Evolutionary conservation across 2,113 vertebrate genomes (phyloP), one percentile per base, ranked within the genome.

Genomic region (Sylvia atricapilla): DNA sequence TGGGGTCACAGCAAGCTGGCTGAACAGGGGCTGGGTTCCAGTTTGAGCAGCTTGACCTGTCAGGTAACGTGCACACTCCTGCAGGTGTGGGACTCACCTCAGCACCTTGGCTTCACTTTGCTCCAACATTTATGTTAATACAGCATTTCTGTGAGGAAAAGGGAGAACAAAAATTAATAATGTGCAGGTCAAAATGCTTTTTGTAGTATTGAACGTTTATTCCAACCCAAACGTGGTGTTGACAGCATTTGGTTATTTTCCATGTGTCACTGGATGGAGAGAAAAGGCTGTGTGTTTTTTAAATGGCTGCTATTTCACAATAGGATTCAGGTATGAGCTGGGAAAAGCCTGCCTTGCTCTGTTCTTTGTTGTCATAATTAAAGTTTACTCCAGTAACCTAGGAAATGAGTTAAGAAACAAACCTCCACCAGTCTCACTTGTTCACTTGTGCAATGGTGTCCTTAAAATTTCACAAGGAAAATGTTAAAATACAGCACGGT

Each of bases 401-500:
- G 69, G 64, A 60, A 86, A 93, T 90, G 60, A 94, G 66, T 87
- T 75, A 79, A 79, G 63, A 88, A 94, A 92, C 56, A 72, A 90
- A 95, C 33, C n/a, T 93, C 41, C 76, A 46, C 49, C 58, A 78
- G 85, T 21, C 66, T 80, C 75, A 39, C 60, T 84, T 56, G 47
- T 59, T 84, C 66, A 68, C 46, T 93, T 90, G 64, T 89, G 83
- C 58, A 60, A 47, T 18, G 41, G 35, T 56, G 64, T 52, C 76
- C 69, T 52, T 59, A 41, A 15, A 70, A 73, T 90, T 79, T 86
- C 80, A 41, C 10, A 5, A 23, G 23, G 43, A 89, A 93, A 84
- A 53, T 8, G 41, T 50, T 82, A 35, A 87, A 91, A 27, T 7
- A 13, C 0, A 0, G 27, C 7, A 10, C 0, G 0, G 15, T 15